Base-by-base conservation (phyloP, 2,888 invertebrate genomes). In the Stomorhina lunata region DNA sequence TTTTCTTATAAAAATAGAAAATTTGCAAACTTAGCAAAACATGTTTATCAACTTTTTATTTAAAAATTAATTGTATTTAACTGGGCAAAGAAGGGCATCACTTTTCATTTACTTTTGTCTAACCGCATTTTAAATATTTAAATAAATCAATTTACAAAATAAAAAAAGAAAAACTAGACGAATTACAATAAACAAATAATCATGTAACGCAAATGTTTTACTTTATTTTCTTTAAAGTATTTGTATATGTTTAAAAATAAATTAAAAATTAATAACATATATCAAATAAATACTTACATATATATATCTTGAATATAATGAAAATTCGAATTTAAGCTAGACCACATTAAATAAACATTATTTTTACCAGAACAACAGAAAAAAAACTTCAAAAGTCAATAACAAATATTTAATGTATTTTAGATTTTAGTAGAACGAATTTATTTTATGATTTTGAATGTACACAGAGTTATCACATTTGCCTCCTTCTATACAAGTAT, bases 331-430 rank as follows among this genome's bases (percentile, higher is more conserved):
- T 29, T 50, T 59, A 66, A 66, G 50, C 25, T 43, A 66, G 59
- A 71, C 71, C 80, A 53, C 71, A 71, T 75, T 69, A 76, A 57
- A 76, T 65, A 76, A 69, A 80, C 45, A 75, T 80, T 68, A 53
- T 45, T 69, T 40, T 40, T 9, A 10, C 20, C 22, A 20, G 10
- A 12, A 5, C 2, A 20, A 25, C n/a, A 10, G 17, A 4, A 34
- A 55, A 73, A 45, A n/a, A n/a, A n/a, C n/a, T n/a, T n/a, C 69
- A 69, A 63, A 80, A 80, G 53, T 63, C 69, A 69, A 77, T 45
- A 63, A 53, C 48, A 77, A 68, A 77, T 68, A 59, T 50, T 43
- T 20, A 43, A 10, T 48, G 29, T 45, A n/a, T 59, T 22, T 4
- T 20, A 37, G 34, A 34, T 57, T 48, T 76, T 45, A 37, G 27